Evolutionary conservation across 2,888 invertebrate species (phyloP), one percentile per base, ranked within the genome.

Genomic region (Pharmacophagus antenor): DNA sequence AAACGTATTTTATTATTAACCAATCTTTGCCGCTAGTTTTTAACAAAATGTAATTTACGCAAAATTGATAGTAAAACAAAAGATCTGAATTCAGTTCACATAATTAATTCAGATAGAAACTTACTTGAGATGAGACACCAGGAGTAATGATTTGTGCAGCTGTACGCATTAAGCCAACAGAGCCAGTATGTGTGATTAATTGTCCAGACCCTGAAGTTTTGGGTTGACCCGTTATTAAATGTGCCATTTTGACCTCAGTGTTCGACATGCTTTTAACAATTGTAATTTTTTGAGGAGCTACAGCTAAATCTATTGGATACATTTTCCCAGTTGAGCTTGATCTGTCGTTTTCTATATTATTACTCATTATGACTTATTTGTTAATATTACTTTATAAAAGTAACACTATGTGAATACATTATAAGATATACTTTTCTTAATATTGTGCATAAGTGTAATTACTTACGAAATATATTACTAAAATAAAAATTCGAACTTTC

Each of bases 291-390:
- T 88, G 89, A 66, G 88, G 88, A 61, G 90, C 90, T 79, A 91
- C 88, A 61, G 90, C 90, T 79, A 91, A 87, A 84, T 91, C 90
- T 69, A 91, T 90, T 65, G 91, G 91, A 82, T 92, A 91, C 80
- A 91, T 91, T 84, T 93, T 93, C 67, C 86, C 86, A 70, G 87
- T 76, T 67, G 92, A 88, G 65, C 85, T 75, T 70, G 93, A 91
- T 69, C 92, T 92, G 69, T 93, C 93, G 70, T 91, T 92, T 70
- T 91, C 91, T 71, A 86, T 77, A 81, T 88, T 89, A 69, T 76
- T 82, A 71, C 83, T 90, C 91, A 91, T 91, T 76, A 70, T 84
- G 71, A 68, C 55, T 49, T 22, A 46, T 41, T 58, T 41, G 41
- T 21, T 15, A 27, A 27, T 31, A 50, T 37, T 47, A 46, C 20